Evolutionary conservation across 2,888 invertebrate species (phyloP).

Genomic region (Metopia argyrocephala): DNA sequence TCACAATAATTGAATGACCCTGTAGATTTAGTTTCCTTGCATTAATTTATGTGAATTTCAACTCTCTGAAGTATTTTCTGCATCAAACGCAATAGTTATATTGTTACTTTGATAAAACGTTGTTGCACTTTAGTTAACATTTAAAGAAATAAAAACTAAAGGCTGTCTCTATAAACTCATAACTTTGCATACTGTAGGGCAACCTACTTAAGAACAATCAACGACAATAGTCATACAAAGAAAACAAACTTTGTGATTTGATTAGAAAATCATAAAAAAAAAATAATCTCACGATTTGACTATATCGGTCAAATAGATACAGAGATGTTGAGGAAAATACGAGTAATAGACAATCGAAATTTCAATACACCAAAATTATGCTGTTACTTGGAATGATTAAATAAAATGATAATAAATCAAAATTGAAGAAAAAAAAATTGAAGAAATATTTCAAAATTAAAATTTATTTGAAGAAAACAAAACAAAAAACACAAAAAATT

Average conservation of each 20-base stretch:
- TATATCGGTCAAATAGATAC: constrained; percentile 63
- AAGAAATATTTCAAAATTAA: constrained; percentile 36
- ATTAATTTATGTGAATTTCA: too few relatives aligned
- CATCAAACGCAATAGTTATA: too few relatives aligned
- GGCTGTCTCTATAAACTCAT: neutral
- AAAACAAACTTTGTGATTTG: constrained; percentile 45
- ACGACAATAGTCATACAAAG: neutral
- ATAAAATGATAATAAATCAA: constrained; percentile 33
- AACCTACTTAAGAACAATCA: constrained; percentile 12
- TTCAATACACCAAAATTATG: constrained; percentile 13
- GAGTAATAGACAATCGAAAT: constrained; percentile 2
- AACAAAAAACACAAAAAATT: neutral
- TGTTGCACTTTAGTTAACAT: too few relatives aligned
- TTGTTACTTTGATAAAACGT: too few relatives aligned
- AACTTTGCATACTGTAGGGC: constrained; percentile 14
- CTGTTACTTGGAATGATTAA: constrained; percentile 34
- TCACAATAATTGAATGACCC: too few relatives aligned
- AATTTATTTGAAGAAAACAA: constrained; percentile 34
- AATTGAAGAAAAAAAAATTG: constrained; percentile 18
- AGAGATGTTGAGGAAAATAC: constrained; percentile 15
- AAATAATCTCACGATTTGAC: constrained; percentile 63
- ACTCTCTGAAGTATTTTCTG: too few relatives aligned
- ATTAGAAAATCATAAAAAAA: constrained; percentile 63
- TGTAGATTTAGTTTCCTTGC: too few relatives aligned
- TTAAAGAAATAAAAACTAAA: too few relatives aligned